Evolutionary conservation across 2,888 invertebrate genomes (phyloP).

Genomic region (Pristionchus exspectatus): DNA sequence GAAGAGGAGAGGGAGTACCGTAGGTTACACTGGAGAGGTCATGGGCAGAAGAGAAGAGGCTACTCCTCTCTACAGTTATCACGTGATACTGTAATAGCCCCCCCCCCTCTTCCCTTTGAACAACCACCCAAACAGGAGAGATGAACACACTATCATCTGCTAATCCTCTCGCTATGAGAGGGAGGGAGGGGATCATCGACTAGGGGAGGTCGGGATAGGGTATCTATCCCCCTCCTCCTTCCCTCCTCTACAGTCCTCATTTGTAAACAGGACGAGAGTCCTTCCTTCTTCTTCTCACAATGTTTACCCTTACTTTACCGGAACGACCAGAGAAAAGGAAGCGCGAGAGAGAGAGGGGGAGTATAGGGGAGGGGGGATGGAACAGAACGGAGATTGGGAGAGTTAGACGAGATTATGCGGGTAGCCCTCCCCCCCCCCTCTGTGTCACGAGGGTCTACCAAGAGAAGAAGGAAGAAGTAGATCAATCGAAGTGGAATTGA

Average conservation of each 20-base stretch:
- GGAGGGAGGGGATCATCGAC: slow-evolving; percentile 24
- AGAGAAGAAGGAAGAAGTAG: neutral
- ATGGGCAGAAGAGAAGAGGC: neutral
- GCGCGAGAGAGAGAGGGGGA: neutral
- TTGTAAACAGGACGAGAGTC: slow-evolving; percentile 28
- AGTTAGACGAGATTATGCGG: slow-evolving; percentile 25
- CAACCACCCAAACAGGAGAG: neutral
- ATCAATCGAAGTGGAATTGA: slow-evolving; percentile 28
- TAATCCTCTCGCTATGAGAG: slow-evolving; percentile 19
- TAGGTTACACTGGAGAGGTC: neutral
- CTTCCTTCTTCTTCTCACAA: slow-evolving; percentile 6
- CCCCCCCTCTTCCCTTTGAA: slow-evolving; percentile 3
- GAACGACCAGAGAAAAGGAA: neutral
- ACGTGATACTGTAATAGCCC: slow-evolving; percentile 4
- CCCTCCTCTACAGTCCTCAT: neutral
- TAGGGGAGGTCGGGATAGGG: neutral
- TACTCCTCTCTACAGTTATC: neutral
- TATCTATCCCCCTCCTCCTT: neutral
- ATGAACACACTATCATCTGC: slow-evolving; percentile 25
- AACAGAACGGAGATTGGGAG: neutral
- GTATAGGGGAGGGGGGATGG: neutral
- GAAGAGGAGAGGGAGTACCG: neutral
- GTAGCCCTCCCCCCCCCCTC: neutral
- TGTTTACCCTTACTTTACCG: slow-evolving; percentile 31
- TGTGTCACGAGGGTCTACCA: slow-evolving; percentile 1